Evolutionary conservation across 92 coral and sea anemone genomes (phyloP).

Genomic region (Zoanthus sansibaricus): DNA sequence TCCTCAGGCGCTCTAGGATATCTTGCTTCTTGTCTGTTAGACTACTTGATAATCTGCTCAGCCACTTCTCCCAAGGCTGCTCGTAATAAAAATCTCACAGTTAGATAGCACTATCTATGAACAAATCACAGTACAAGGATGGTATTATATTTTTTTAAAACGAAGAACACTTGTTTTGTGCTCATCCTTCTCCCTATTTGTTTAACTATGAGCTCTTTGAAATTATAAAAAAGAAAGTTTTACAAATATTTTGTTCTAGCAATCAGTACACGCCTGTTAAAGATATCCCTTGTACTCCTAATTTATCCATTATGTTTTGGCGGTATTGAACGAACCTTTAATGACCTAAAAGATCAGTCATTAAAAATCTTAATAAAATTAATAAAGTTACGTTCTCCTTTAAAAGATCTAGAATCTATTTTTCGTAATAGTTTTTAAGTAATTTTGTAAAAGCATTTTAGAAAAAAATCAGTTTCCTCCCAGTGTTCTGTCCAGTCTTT

Average conservation of each 20-base stretch:
- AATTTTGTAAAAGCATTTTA: no score
- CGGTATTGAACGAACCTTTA: neutral
- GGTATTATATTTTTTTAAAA: neutral
- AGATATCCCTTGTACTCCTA: neutral
- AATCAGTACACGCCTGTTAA: neutral
- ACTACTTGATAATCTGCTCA: neutral
- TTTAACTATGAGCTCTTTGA: neutral
- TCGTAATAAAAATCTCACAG: slow-evolving; percentile 3
- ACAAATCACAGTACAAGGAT: neutral
- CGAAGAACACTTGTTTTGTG: neutral
- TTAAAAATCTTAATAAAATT: neutral
- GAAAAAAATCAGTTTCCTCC: no score
- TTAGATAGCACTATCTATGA: neutral
- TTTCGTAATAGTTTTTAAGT: neutral
- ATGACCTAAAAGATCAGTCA: neutral
- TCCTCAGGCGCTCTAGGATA: neutral
- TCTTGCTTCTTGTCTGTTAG: slow-evolving; percentile 2
- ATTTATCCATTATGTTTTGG: neutral
- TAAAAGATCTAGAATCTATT: neutral
- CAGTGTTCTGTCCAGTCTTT: neutral
- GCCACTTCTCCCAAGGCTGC: slow-evolving; percentile 8
- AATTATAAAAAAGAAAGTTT: neutral
- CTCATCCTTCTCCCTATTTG: neutral
- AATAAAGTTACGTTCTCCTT: no score
- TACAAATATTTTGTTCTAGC: neutral